Evolutionary conservation across 2,888 invertebrate species (phyloP).

Genomic region (Rutpela maculata): DNA sequence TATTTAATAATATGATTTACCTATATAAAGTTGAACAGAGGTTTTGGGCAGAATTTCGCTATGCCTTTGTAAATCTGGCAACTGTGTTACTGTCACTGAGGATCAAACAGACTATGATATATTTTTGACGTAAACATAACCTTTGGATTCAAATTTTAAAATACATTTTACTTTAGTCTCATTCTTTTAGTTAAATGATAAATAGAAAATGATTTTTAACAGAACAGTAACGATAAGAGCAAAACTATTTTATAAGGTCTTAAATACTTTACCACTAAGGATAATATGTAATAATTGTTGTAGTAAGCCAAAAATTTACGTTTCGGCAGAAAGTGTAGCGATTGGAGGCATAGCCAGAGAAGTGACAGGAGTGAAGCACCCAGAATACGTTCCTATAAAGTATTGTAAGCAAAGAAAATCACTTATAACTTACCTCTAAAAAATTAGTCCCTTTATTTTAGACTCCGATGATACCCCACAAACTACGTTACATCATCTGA

Average conservation of each 20-base stretch:
- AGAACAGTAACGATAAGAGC: conserved; percentile 50
- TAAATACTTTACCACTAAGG: conserved; percentile 58
- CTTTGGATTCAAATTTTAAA: conserved; percentile 55
- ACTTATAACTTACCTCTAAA: background rate
- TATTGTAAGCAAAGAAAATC: conserved; percentile 79
- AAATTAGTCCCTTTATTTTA: conserved; percentile 61
- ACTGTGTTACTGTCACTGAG: background rate
- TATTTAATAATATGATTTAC: too few species aligned
- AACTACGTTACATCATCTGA: conserved; percentile 85
- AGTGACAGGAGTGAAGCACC: conserved; percentile 79
- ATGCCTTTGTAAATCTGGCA: background rate
- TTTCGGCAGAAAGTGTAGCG: conserved; percentile 78
- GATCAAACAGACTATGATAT: background rate
- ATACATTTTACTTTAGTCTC: background rate
- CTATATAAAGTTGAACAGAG: too few species aligned
- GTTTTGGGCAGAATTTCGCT: background rate
- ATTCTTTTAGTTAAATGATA: background rate
- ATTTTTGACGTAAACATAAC: conserved; percentile 61
- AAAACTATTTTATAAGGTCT: conserved; percentile 61
- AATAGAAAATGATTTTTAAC: conserved; percentile 8
- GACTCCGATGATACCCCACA: conserved; percentile 81
- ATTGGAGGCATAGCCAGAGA: conserved; percentile 86
- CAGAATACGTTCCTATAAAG: conserved; percentile 89
- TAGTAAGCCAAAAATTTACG: conserved; percentile 65
- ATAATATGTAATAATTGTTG: conserved; percentile 44